Base-by-base conservation (phyloP, 2,888 invertebrate genomes). In the Furcula furcula region DNA sequence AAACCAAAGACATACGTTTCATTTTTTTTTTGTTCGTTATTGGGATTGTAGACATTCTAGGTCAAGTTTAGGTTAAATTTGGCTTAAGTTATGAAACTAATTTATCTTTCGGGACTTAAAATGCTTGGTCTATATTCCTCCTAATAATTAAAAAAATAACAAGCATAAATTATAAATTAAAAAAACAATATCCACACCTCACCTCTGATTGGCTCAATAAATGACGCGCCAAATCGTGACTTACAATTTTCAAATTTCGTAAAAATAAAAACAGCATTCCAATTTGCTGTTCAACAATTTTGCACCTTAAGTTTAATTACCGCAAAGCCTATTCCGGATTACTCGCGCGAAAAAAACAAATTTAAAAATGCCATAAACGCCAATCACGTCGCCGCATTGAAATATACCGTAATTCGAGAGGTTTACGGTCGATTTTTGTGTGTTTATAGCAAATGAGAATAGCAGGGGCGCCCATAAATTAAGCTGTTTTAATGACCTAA, bases 401-500 rank as follows among this genome's bases (percentile, higher is more conserved):
- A 70, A 66, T 56, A 51, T 45, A 56, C 73, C 47, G 47, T 78
- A 65, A 40, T 43, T 7, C 39, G 32, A 51, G 55, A 55, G 48
- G 49, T 65, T 73, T 79, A 85, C 64, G 75, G 67, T 55, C 62
- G 64, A 72, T 71, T 78, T 79, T 78, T 55, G 69, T 64, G 54
- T 77, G 75, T 74, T 72, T 71, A 69, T 65, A 57, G 69, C 73
- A 76, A 76, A 79, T 76, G 80, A 76, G 78, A 80, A 68, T 62
- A 66, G 79, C 76, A 76, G 70, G 82, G 75, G 77, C 73, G 71
- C 74, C 78, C 82, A 88, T 89, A 89, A 88, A 88, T 89, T 88
- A 88, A 76, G 78, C 76, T 78, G 74, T 76, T 85, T 86, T 89
- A 89, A 89, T 87, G 86, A 85, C 76, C 83, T 87, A 88, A 89